Evolutionary conservation across 2,888 invertebrate genomes (phyloP).

Genomic region (Euclidia mi): DNA sequence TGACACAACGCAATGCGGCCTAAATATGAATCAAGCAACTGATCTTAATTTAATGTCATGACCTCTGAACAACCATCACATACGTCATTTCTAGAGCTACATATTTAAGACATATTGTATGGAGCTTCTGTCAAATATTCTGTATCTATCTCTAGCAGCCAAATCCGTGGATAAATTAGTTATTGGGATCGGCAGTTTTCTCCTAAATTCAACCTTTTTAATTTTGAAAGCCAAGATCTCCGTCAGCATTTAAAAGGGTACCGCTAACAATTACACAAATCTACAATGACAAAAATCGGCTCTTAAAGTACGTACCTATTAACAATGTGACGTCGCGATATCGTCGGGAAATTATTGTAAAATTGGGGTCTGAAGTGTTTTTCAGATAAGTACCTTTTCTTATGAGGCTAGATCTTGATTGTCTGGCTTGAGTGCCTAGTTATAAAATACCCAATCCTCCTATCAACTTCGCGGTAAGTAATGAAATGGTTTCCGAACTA

Average conservation of each 20-base stretch:
- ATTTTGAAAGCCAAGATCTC: not conserved
- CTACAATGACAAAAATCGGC: not conserved
- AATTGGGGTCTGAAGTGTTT: conserved; percentile 22
- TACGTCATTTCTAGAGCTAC: too few species aligned
- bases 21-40: too few species aligned
- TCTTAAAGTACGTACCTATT: not conserved
- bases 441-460: conserved; percentile 35
- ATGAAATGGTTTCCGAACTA: not conserved
- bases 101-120: too few species aligned
- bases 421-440: conserved; percentile 25
- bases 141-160: too few species aligned
- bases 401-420: conserved; percentile 23
- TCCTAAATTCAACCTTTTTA: not conserved
- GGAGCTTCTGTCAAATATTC: too few species aligned
- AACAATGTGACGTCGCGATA: not conserved
- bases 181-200: too few species aligned
- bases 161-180: too few species aligned
- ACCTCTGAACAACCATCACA: too few species aligned
- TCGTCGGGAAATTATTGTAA: conserved; percentile 27
- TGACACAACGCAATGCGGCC: too few species aligned
- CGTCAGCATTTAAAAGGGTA: not conserved
- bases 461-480: conserved; percentile 22
- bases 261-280: not conserved
- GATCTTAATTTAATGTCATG: too few species aligned
- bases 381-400: conserved; percentile 23